phyloP scores from a whole-genome alignment of 2,888 invertebrate genomes.

The Ferrisia virgata region DNA sequence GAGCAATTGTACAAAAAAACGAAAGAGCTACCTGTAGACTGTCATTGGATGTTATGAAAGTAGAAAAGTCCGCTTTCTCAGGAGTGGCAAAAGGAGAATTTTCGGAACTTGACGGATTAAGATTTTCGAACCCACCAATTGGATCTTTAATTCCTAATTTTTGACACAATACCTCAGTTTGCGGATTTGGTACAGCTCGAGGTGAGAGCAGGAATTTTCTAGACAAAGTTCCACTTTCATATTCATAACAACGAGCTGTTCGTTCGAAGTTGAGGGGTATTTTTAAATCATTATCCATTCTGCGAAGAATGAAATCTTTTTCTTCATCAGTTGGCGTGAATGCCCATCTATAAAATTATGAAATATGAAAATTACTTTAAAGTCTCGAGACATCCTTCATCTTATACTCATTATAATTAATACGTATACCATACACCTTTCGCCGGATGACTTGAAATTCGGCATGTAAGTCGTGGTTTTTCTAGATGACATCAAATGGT shows the following conservation, averaged over 20 bases:
- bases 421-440: constrained; percentile 59
- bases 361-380: background rate
- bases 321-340: constrained; percentile 75
- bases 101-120: background rate
- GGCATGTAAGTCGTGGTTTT: constrained; percentile 74
- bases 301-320: constrained; percentile 61
- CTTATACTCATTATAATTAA: too few species aligned
- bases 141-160: constrained; percentile 74
- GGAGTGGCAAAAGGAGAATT: constrained; percentile 11
- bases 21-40: background rate
- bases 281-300: constrained; percentile 65
- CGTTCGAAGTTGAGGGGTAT: constrained; percentile 76
- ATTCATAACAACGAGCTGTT: constrained; percentile 66
- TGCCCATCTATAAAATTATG: constrained; percentile 58
- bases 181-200: constrained; percentile 64
- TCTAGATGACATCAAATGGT: constrained; percentile 78
- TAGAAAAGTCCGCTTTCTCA: background rate
- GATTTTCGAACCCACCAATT: constrained; percentile 51
- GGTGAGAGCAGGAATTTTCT: constrained; percentile 53
- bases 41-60: background rate
- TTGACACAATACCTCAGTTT: constrained; percentile 67
- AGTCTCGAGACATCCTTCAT: too few species aligned
- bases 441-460: constrained; percentile 64
- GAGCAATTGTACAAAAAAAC: too few species aligned
- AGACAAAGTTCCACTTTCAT: constrained; percentile 53